Conservation (phyloP, 2,113 vertebrate species). For the Geococcyx californianus region DNA sequence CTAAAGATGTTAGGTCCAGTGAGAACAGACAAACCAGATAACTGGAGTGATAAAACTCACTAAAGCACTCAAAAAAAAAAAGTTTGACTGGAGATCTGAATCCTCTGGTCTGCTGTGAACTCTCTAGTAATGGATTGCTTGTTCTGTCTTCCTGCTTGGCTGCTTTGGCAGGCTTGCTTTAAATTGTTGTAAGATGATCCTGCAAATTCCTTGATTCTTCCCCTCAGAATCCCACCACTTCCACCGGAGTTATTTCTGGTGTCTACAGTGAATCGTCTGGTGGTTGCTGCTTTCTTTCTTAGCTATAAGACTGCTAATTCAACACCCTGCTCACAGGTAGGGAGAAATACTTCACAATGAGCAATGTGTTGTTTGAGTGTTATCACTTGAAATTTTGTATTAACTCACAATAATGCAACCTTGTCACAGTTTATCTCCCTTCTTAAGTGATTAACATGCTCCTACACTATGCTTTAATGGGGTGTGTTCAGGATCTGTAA, state of each 20-base stretch:
- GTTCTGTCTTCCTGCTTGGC: neutral
- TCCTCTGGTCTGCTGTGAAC: neutral
- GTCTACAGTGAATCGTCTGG: fast-evolving
- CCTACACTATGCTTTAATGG: neutral
- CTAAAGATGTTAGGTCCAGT: neutral
- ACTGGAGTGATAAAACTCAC: neutral
- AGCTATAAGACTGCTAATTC: neutral
- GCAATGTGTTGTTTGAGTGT: neutral
- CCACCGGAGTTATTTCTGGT: neutral
- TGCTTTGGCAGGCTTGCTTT: neutral
- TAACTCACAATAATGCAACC: neutral
- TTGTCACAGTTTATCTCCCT: neutral
- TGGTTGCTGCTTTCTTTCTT: neutral
- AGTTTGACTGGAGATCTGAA: neutral
- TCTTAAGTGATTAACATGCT: neutral
- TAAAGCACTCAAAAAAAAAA: neutral
- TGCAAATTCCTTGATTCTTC: neutral
- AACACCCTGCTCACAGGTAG: neutral
- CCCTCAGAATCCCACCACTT: neutral
- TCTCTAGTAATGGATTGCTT: neutral
- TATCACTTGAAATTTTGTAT: neutral
- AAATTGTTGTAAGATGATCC: neutral
- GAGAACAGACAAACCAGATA: neutral
- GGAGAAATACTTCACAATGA: neutral
- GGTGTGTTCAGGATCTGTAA: neutral